Base-by-base conservation (phyloP, 2,797 vertebrate species). In the Thunnus albacares region DNA sequence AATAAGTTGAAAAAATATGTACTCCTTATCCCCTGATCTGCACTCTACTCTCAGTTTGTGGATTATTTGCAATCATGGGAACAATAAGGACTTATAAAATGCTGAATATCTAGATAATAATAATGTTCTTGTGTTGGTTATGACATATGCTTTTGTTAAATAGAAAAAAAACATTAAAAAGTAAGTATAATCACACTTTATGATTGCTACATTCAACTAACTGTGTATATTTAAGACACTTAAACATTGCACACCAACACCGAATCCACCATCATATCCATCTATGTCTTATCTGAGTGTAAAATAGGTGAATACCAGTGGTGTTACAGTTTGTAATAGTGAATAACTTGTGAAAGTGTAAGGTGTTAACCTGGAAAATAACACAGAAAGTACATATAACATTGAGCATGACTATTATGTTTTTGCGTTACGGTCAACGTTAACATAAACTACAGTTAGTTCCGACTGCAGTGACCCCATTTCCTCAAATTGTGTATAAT, bases 61-160 rank as follows among this genome's bases (percentile, higher is more conserved):
- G 6, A 53, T 33, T 30, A 43, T 45, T 28, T 57, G 20, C 6
- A 24, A 41, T 73, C 28, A 3, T 0, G 57, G 52, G 5, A 56
- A 74, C 83, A 93, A 88, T 92, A 90, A 94, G 91, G 89, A 90
- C 92, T 89, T 91, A 63, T 55, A 47, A 55, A 88, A 81, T 85
- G 79, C 87, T 89, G 90, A 83, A 82, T 86, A 79, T 83, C 26
- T 85, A 41, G 5, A 81, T 82, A 71, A 82, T 68, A 78, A 82
- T 70, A 87, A 68, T 85, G 77, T 79, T 47, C 49, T 43, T 47
- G 33, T 74, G 72, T 78, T 69, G 61, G 43, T 82, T 87, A 89
- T 76, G 13, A 88, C 45, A 89, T 72, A 64, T 78, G 71, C 49
- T 85, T 77, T 77, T 55, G 41, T 70, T 79, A 72, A 61, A 73